Evolutionary conservation across 2,113 vertebrate species (phyloP).

Genomic region (Tupaia tana): DNA sequence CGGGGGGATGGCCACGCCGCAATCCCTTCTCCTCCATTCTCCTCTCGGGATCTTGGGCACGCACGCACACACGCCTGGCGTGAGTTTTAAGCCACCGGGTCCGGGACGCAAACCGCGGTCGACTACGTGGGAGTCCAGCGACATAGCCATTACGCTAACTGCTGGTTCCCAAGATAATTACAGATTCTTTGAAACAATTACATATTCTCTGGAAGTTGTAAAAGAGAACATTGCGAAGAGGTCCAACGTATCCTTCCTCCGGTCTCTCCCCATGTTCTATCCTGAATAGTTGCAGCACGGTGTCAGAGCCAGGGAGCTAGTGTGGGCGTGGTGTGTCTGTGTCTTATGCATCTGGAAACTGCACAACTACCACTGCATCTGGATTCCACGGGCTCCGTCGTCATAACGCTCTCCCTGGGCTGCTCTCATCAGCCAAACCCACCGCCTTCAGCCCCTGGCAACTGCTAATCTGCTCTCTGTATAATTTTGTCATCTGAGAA

Average conservation of each 20-base stretch:
- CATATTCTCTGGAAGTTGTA: background rate
- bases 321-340: rapidly evolving
- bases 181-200: conserved; percentile 2
- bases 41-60: too few species aligned
- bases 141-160: too few species aligned
- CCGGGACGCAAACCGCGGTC: too few species aligned
- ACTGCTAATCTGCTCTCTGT: too few species aligned
- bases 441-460: background rate
- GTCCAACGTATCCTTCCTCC: background rate
- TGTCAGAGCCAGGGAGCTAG: background rate
- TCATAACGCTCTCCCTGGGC: rapidly evolving
- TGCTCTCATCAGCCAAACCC: background rate
- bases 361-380: background rate
- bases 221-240: background rate
- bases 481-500: background rate
- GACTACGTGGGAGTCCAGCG: too few species aligned
- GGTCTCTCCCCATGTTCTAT: background rate
- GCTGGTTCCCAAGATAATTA: too few species aligned
- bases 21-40: too few species aligned
- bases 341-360: too few species aligned
- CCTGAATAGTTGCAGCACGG: background rate
- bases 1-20: too few species aligned
- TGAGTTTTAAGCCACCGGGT: too few species aligned
- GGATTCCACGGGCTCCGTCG: background rate
- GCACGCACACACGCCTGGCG: too few species aligned